Base-by-base conservation (phyloP, 23 tunicate genomes). In the Ciona savignyi region DNA sequence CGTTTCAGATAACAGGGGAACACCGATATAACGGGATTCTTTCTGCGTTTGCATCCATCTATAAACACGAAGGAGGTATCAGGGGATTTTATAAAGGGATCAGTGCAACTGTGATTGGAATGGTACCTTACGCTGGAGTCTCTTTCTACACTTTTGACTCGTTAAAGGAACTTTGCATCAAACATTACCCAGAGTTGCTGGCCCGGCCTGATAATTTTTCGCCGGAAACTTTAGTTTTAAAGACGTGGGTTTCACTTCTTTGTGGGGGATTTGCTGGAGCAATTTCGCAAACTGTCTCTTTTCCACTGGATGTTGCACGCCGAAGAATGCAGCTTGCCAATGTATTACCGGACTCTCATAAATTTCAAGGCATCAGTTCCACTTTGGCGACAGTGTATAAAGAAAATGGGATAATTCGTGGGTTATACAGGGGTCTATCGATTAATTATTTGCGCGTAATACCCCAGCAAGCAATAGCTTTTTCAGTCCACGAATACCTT, bases 401-500 rank as follows among this genome's bases (percentile, higher is more conserved):
- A 66, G 30, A 80, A 62, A 70, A 91, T 80, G 97, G 97, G 27
- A 32, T 91, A 0, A 66, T 77, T 29, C 68, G 66, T 65, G 97
- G 97, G 1, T 74, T 91, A 15, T 91, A 79, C 60, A 81, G 97
- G 19, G 97, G 97, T 0, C 72, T 91, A 25, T 79, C 86, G 1
- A 80, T 91, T 49, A 91, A 91, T 72, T 91, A 91, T 71, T 70
- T 91, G 2, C 69, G 85, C 32, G 97, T 91, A 4, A 71, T 91
- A 21, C 97, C 97, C 4, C 97, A 91, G 30, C 97, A 91, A 80
- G 97, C 97, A 3, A 87, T 91, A 23, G 91, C 97, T 0, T 91
- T 76, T 82, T 78, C 91, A 33, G 78, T 77, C 25, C 80, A 84
- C 65, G 90, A 91, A 68, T 71, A 74, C 42, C 22, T 91, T 62